Base-by-base conservation (phyloP, 1,140 invertebrate species). In the Eumaeus atala region DNA sequence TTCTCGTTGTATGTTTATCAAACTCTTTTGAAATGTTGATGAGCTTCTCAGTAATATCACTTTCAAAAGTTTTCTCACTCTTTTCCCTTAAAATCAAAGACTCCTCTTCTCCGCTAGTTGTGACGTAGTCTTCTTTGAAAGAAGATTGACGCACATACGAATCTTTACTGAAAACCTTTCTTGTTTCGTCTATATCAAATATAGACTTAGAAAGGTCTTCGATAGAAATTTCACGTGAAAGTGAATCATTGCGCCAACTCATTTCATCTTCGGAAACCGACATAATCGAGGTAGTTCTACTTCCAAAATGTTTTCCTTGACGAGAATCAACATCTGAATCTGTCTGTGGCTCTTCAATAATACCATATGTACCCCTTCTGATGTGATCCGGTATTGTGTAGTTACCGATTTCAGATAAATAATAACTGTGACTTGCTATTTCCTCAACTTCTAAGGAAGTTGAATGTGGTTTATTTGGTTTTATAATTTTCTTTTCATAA, bases 211-310 rank as follows among this genome's bases (percentile, higher is more conserved):
- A 86, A 49, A 87, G 66, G 56, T 91, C 90, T 56, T 91, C 90
- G 35, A 87, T 84, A 21, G 90, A 91, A 18, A 91, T 84, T 60
- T 91, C 90, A 34, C 89, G 74, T 1, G 90, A 91, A 14, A 91
- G 70, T n/a, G 83, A 74, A 49, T 80, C 85, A 16, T 86, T 90
- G 44, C 89, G 89, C 64, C 88, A 75, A 1, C 87, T 91, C 48
- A 87, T 88, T 33, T 92, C 91, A 58, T 92, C 91, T 69, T 92
- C 91, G 0, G 91, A 91, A 9, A 91, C 77, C 0, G 91, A 92
- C 17, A 90, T 87, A 5, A 93, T 92, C 0, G 91, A 92, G 12
- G 92, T 74, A 3, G 89, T 89, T 61, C 90, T 87, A 67, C 88
- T 90, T 0, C 87, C 70, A 11, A 62, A 62, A 11, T 88, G 63